Conservation (phyloP, 2,113 vertebrate species). For the Montifringilla adamsi region DNA sequence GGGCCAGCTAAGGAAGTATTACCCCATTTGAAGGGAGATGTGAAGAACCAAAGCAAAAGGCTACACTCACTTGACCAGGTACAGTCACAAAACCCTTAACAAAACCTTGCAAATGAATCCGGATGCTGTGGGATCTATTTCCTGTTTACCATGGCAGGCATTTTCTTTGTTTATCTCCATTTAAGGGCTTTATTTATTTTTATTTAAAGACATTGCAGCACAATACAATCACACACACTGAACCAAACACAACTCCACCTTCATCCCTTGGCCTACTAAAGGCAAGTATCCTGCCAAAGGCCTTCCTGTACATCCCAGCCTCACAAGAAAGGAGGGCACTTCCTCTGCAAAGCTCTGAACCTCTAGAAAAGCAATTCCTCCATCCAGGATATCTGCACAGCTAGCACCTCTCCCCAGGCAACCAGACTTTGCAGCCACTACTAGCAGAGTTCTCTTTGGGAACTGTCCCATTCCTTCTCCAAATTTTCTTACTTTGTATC, state of each 20-base stretch:
- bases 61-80: rapidly evolving
- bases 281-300: background rate
- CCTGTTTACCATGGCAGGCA: background rate
- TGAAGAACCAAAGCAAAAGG: background rate
- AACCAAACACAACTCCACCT: background rate
- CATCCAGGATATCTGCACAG: background rate
- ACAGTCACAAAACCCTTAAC: background rate
- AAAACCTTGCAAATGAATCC: background rate
- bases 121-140: background rate
- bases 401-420: background rate
- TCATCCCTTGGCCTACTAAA: background rate
- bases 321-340: background rate
- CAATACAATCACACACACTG: background rate
- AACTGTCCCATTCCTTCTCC: background rate
- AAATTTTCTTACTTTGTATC: background rate
- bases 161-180: background rate
- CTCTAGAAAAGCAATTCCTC: background rate
- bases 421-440: background rate
- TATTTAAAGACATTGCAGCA: background rate
- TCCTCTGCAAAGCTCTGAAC: background rate
- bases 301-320: background rate
- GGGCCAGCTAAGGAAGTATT: background rate
- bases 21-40: background rate
- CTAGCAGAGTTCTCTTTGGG: background rate
- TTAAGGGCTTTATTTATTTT: background rate